Evolutionary conservation across 2,797 vertebrate species (phyloP), one percentile per base, ranked within the genome.

Genomic region (Trachops cirrhosus): DNA sequence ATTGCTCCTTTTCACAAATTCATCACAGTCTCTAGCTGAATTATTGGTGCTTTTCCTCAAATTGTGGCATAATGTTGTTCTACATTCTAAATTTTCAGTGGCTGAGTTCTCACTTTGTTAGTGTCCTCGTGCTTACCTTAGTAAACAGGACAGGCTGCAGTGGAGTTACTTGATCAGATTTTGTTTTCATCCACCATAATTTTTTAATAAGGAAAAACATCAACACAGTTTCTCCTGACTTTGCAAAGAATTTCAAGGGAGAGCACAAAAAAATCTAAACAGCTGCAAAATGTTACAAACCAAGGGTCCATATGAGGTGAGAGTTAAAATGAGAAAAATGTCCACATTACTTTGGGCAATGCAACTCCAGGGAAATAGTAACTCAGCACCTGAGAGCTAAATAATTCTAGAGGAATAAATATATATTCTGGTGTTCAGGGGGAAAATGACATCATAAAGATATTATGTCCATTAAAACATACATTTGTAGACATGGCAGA

Each of bases 281-380:
- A 96, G 79, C 75, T 97, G 21, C 91, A 93, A 97, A 97, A 91
- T 82, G 24, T 86, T 94, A 14, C 84, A 77, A 94, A 92, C 46
- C 79, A 94, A 96, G 50, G 80, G 62, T 95, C 41, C 48, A 80
- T 79, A 89, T 8, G 73, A 96, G 73, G 73, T 95, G 64, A 95
- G 85, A 93, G 62, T 71, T 85, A 95, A 97, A 97, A 94, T 97
- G 70, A 70, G 50, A 96, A 97, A 97, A 18, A 15, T 93, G 73
- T 68, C 79, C 84, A 50, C 67, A 87, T 93, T 84, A 91, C 39
- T 96, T 96, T 95, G 85, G 84, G 34, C 80, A 89, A 86, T 71
- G 9, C 0, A 39, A 9, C 44, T 97, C 41, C 86, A 22, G 0
- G 0, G 4, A 91, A 94, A 48, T 32, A 90, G 73, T 94, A 11